These are phyloP conservation scores for Marmota flaviventris DNA, from an alignment of 2,113 vertebrate genomes.

Conservation along the genomic window DNA sequence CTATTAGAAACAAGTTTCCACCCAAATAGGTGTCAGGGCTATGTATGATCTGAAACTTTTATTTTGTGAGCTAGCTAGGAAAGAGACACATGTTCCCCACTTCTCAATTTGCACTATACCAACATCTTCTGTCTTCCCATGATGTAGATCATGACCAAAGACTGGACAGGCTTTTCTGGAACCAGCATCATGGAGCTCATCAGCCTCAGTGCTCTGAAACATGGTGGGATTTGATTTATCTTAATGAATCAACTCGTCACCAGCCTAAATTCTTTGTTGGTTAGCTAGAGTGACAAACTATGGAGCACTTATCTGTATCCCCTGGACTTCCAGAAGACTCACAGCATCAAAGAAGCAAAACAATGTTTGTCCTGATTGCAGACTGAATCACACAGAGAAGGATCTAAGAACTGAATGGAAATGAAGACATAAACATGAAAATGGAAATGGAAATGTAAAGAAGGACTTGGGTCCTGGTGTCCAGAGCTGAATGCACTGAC, in stretches of 20 bases:
- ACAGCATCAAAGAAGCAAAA: neutral
- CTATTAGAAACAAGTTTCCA: neutral
- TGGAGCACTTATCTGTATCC: neutral
- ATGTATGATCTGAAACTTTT: neutral
- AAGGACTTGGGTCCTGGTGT: neutral
- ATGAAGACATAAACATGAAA: slow-evolving; percentile 43
- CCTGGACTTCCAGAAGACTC: neutral
- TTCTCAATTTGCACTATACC: neutral
- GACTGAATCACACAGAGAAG: neutral
- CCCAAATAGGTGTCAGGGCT: neutral
- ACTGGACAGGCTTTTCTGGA: neutral
- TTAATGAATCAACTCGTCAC: slow-evolving; percentile 32
- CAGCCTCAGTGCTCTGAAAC: neutral
- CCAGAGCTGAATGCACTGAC: neutral
- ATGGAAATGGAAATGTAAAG: neutral
- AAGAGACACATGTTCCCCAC: too few species aligned
- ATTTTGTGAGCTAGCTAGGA: neutral
- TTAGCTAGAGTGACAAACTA: neutral
- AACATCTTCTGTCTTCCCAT: neutral
- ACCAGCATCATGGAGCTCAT: neutral
- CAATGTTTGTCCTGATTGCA: neutral
- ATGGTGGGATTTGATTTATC: neutral
- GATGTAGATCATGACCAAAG: neutral
- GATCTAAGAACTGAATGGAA: neutral
- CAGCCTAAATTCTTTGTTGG: neutral